Percentiles rank a stretch among this genome's conserved stretches.
phyloP scores from a whole-genome alignment of 2,888 invertebrate genomes.

The Melinaea marsaeus region DNA sequence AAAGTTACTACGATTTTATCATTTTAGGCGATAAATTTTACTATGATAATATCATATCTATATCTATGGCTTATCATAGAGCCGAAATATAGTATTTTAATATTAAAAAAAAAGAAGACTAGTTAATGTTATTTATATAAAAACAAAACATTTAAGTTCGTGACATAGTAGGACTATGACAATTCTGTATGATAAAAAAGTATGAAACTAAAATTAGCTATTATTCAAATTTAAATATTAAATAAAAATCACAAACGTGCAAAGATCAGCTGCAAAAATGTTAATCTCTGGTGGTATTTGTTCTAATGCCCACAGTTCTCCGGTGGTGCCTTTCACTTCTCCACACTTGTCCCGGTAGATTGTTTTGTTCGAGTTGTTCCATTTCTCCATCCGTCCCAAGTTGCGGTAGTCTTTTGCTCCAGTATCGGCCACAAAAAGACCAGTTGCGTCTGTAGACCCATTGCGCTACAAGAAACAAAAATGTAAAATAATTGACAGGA shows the following conservation, averaged over 20 bases:
- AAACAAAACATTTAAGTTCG: too few relatives aligned
- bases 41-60: too few relatives aligned
- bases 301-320: constrained; percentile 89
- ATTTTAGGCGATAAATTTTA: too few relatives aligned
- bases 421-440: constrained; percentile 85
- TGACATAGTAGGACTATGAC: too few relatives aligned
- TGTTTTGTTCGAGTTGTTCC: constrained; percentile 81
- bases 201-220: neutral
- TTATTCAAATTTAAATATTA: neutral
- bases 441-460: constrained; percentile 83
- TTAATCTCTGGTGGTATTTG: constrained; percentile 73
- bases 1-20: too few relatives aligned
- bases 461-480: constrained; percentile 80
- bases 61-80: too few relatives aligned
- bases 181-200: neutral
- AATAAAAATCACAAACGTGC: constrained; percentile 78
- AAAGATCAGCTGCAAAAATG: constrained; percentile 87
- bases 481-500: constrained; percentile 26
- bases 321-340: constrained; percentile 83
- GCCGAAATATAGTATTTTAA: too few relatives aligned
- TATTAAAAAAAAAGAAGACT: too few relatives aligned
- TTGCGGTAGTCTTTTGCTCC: constrained; percentile 81
- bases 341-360: constrained; percentile 81
- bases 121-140: too few relatives aligned
- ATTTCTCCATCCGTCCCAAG: constrained; percentile 82